Evolutionary conservation across 2,797 vertebrate genomes (phyloP).

Genomic region (Coregonus sp.): DNA sequence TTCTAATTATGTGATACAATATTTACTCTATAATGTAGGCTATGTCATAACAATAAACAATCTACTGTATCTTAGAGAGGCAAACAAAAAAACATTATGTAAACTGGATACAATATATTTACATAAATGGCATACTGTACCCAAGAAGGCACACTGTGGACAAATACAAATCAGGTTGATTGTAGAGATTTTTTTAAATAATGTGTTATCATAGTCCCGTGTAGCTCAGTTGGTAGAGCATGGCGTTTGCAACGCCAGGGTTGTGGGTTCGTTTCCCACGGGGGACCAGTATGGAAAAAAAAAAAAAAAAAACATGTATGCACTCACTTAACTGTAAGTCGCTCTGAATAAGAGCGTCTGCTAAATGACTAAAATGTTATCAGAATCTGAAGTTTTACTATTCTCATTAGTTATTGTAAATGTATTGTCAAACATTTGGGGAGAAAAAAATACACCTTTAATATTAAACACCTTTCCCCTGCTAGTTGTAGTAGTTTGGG

Average conservation of each 20-base stretch:
- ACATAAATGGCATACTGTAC: slow-evolving; percentile 34
- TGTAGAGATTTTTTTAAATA: slow-evolving; percentile 45
- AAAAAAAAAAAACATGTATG: no score
- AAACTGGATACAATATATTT: slow-evolving; percentile 24
- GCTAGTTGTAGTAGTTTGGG: slow-evolving; percentile 36
- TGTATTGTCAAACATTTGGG: slow-evolving; percentile 52
- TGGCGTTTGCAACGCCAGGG: no score
- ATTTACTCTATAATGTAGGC: slow-evolving; percentile 48
- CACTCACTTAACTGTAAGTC: no score
- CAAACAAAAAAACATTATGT: slow-evolving; percentile 23
- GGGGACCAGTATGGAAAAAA: no score
- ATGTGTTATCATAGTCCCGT: no score
- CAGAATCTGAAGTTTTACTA: slow-evolving; percentile 54
- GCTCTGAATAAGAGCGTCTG: no score
- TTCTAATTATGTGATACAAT: slow-evolving; percentile 46
- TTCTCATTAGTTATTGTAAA: slow-evolving; percentile 57
- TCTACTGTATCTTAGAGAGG: slow-evolving; percentile 42
- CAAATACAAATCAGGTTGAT: slow-evolving; percentile 28
- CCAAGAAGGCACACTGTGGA: slow-evolving; percentile 34
- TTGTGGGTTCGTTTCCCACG: no score
- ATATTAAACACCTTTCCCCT: slow-evolving; percentile 36
- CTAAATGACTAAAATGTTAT: not conserved
- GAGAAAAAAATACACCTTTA: slow-evolving; percentile 71
- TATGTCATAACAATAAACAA: slow-evolving; percentile 48
- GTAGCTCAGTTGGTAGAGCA: no score